Conservation (phyloP, 2,113 vertebrate species). For the Lonchura striata region DNA sequence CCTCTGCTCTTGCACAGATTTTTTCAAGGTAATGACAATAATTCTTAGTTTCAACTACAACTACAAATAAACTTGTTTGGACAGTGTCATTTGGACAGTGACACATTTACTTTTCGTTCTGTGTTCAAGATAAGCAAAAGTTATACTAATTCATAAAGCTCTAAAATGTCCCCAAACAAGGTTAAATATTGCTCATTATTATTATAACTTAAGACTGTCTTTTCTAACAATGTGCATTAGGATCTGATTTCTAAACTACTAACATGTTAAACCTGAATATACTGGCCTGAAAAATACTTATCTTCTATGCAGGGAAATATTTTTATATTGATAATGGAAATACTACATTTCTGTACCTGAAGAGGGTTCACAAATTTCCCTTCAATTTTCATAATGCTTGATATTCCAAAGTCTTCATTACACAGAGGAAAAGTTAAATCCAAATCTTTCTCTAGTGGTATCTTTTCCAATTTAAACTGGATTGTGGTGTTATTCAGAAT, state of each 20-base stretch:
- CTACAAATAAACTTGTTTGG: not conserved
- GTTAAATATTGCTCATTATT: not conserved
- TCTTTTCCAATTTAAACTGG: conserved; percentile 91
- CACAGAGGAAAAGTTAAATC: conserved; percentile 75
- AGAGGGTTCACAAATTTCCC: conserved; percentile 92
- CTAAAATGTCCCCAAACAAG: not conserved
- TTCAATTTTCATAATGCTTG: conserved; percentile 87
- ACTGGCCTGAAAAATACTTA: not conserved
- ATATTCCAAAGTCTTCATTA: conserved; percentile 79
- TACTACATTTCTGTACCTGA: conserved; percentile 78
- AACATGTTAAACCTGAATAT: not conserved
- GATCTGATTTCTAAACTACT: not conserved
- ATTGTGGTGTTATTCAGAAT: conserved; percentile 95
- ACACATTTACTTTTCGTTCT: not conserved
- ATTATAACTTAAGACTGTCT: not conserved
- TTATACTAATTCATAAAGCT: not conserved
- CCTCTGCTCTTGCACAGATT: not conserved
- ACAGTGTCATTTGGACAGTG: not conserved
- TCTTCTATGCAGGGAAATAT: not conserved
- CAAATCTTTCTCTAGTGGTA: conserved; percentile 77
- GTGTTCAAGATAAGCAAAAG: not conserved
- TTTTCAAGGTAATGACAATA: not conserved
- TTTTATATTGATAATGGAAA: not conserved
- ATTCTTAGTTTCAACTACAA: not conserved
- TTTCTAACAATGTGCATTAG: not conserved